A percentile compares a stretch with the other conserved stretches of the same genome.
phyloP scores from a whole-genome alignment of 2,888 invertebrate species.

The Polymixis flavicincta region DNA sequence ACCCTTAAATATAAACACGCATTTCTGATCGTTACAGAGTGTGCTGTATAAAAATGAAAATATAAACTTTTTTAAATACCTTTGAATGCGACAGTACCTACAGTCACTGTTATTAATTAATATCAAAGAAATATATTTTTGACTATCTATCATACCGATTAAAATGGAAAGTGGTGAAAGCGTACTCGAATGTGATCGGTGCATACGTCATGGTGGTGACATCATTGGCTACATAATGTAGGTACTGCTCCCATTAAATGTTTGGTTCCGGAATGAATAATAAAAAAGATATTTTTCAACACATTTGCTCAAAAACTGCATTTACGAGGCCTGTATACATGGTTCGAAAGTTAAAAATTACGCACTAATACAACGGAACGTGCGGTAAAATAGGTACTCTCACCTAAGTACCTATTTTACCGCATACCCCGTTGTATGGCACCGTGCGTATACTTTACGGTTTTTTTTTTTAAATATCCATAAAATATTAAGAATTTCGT shows the following conservation, averaged over 20 bases:
- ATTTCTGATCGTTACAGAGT: neutral
- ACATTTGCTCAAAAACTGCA: too few species aligned
- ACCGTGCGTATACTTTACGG: too few species aligned
- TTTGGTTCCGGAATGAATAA: constrained; percentile 14
- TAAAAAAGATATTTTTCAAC: too few species aligned
- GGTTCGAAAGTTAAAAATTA: too few species aligned
- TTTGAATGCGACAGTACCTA: constrained; percentile 14
- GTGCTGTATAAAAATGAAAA: neutral
- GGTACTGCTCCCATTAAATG: constrained; percentile 15
- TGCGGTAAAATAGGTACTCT: too few species aligned
- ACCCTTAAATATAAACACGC: too few species aligned
- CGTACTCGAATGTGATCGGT: constrained; percentile 11
- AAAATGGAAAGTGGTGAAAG: constrained; percentile 61
- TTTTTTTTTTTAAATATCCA: too few species aligned
- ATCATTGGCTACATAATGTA: constrained; percentile 39
- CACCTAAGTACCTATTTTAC: too few species aligned
- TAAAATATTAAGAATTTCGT: too few species aligned
- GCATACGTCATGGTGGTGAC: constrained; percentile 46
- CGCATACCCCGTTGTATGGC: too few species aligned
- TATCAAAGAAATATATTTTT: constrained; percentile 22
- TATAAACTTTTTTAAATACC: neutral
- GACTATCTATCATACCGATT: constrained; percentile 17
- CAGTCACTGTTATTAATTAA: constrained; percentile 3
- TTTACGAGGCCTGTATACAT: too few species aligned
- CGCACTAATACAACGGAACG: too few species aligned